These are phyloP conservation scores for Mus caroli DNA, from an alignment of 2,797 vertebrate genomes.

Conservation along the genomic window DNA sequence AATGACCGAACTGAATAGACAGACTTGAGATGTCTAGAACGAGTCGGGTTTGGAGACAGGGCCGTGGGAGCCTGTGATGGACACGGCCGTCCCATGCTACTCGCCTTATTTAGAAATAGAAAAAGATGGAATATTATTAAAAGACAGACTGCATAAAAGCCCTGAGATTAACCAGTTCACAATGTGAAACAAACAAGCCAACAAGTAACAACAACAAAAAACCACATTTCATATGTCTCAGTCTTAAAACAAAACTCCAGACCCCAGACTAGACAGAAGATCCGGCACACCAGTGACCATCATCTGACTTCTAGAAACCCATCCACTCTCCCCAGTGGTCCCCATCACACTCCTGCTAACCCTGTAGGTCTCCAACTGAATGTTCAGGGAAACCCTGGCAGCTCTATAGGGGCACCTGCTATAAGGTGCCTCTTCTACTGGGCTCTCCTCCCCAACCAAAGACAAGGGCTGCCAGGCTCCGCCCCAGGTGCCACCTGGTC, in stretches of 20 bases:
- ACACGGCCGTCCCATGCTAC: neutral
- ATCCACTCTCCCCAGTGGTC: accelerated
- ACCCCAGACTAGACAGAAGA: neutral
- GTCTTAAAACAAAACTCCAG: neutral
- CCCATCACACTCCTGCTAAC: neutral
- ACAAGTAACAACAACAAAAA: neutral
- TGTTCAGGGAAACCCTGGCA: neutral
- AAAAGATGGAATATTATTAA: neutral
- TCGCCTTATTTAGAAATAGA: constrained; percentile 16
- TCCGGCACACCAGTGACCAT: accelerated
- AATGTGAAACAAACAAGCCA: neutral
- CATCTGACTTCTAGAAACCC: neutral
- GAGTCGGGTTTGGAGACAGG: neutral
- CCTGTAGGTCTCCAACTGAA: neutral
- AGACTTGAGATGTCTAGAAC: neutral
- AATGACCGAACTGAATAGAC: neutral
- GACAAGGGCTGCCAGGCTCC: constrained; percentile 32
- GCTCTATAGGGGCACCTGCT: neutral
- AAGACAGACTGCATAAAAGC: neutral
- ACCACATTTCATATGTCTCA: neutral
- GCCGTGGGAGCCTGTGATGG: neutral
- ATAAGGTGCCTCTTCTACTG: neutral
- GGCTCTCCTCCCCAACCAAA: neutral
- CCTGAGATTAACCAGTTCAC: neutral
- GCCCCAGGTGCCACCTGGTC: constrained; percentile 27